Base-by-base conservation (phyloP, 2,888 invertebrate genomes). In the Anoncus sp. region DNA sequence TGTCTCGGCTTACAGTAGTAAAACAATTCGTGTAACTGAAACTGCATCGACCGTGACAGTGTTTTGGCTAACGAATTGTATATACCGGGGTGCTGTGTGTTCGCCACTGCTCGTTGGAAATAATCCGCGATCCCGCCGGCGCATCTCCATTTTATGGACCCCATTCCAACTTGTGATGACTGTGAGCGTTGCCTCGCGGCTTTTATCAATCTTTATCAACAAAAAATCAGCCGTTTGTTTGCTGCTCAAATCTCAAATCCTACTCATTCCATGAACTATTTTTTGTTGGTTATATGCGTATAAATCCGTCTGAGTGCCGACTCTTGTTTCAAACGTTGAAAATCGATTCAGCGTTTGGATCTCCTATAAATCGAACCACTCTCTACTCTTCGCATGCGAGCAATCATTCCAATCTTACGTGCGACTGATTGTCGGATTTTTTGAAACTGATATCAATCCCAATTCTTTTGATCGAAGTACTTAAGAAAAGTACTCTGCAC, bases 11-110 rank as follows among this genome's bases (percentile, higher is more conserved):
- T 31, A 31, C 31, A 31, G 20, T 24, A 18, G 16, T 20, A 12
- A 65, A n/a, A 7, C 35, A n/a, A 27, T 35, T 31, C 49, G 49
- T 65, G 51, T 65, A 40, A 65, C 35, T 27, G 65, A 65, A 38
- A 22, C 40, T 14, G 40, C 31, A 65, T 51, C 49, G 65, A 49
- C 45, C 47, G 16, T 55, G 22, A 40, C 16, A 4, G 49, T 49
- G 49, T 38, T 38, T 38, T 10, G 10, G 38, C 38, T 12, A 12
- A 12, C 12, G 38, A 38, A 9, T 38, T 12, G 10, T 38, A 2
- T 38, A 38, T 5, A 31, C 31, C 38, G 10, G 5, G 5, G 10
- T 38, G 38, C 7, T 38, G 10, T 38, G 7, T 7, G 31, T 31
- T 38, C 6, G 2, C 10, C 10, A 12, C 38, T 6, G 38, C 7